Evolutionary conservation across 2,888 invertebrate genomes (phyloP).

Genomic region (Neoitamus cyanurus): DNA sequence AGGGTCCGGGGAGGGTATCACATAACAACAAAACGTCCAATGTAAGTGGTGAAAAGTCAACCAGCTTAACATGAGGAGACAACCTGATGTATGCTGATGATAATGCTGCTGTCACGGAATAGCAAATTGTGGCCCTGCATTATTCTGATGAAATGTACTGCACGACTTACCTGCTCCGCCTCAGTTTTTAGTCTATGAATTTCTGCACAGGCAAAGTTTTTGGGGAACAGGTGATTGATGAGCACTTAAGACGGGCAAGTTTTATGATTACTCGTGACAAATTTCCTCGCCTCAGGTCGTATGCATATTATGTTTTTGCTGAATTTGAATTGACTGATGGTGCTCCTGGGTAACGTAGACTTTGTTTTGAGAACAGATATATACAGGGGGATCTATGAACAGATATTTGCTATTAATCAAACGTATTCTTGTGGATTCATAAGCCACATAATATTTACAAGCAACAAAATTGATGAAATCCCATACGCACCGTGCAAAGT

Average conservation of each 20-base stretch:
- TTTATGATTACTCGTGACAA: not conserved
- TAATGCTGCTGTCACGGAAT: conserved; percentile 1
- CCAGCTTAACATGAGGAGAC: conserved; percentile 1
- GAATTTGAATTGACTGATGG: not conserved
- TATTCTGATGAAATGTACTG: conserved; percentile 28
- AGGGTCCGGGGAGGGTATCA: not conserved
- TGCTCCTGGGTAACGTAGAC: not conserved
- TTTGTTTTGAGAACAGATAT: not conserved
- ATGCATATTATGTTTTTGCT: not conserved
- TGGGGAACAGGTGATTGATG: conserved; percentile 7
- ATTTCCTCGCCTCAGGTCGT: not conserved
- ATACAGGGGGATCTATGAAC: not conserved
- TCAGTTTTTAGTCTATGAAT: not conserved
- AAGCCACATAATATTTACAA: too few relatives aligned
- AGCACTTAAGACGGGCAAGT: not conserved
- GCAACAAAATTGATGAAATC: too few relatives aligned
- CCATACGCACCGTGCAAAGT: too few relatives aligned
- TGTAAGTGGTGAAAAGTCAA: conserved; percentile 1
- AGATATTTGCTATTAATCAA: not conserved
- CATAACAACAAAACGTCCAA: not conserved
- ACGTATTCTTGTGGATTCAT: not conserved
- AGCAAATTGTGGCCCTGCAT: conserved; percentile 13
- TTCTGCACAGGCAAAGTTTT: not conserved
- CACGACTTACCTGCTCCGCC: not conserved
- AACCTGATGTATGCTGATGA: conserved; percentile 17